phyloP scores from a whole-genome alignment of 2,888 invertebrate genomes.

The Dilophus febrilis region DNA sequence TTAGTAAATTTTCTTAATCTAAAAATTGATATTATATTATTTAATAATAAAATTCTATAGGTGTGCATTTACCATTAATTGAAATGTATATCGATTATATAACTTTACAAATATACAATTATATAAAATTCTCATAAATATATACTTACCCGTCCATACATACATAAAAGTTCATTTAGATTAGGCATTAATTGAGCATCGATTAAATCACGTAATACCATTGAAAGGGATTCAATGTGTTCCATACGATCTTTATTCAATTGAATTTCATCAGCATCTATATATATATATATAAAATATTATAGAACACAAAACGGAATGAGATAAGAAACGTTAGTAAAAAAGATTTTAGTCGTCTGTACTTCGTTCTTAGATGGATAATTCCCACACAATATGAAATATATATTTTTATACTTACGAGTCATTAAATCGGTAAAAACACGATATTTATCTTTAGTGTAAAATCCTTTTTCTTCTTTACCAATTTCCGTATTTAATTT shows the following conservation, averaged over 20 bases:
- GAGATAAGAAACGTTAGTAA: too few species aligned
- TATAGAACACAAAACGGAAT: too few species aligned
- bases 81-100: too few species aligned
- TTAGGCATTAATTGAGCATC: constrained; percentile 54
- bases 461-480: constrained; percentile 45
- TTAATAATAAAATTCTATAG: too few species aligned
- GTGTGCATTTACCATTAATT: too few species aligned
- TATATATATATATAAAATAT: constrained; percentile 9
- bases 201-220: constrained; percentile 54
- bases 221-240: constrained; percentile 56
- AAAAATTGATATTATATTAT: too few species aligned
- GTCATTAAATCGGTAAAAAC: constrained; percentile 80
- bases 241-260: constrained; percentile 55
- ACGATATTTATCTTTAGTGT: constrained; percentile 48
- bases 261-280: constrained; percentile 72
- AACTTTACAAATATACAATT: neutral
- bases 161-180: constrained; percentile 57
- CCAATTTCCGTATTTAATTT: constrained; percentile 41
- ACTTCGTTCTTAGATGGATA: too few species aligned
- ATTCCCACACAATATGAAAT: too few species aligned
- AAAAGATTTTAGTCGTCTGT: too few species aligned
- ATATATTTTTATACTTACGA: constrained; percentile 45
- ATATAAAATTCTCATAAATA: too few species aligned
- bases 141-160: constrained; percentile 72
- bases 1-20: too few species aligned